Percentiles rank a stretch among this genome's conserved stretches.
Evolutionary conservation across 2,797 vertebrate species (phyloP).

Genomic region (Sebastes iracundus): DNA sequence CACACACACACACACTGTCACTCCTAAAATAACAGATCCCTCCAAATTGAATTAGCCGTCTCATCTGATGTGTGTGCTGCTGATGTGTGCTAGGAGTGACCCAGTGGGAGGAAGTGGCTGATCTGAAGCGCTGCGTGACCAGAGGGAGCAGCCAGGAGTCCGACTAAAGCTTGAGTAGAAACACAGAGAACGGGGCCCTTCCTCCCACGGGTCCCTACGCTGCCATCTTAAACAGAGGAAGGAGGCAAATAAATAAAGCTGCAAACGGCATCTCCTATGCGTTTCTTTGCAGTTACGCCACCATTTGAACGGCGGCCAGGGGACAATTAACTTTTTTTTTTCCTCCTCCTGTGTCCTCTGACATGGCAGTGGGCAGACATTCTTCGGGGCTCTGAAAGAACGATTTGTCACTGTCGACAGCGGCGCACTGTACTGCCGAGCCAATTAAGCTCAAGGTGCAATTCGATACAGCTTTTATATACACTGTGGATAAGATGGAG

Average conservation of each 20-base stretch:
- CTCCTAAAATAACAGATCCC: conserved; percentile 63
- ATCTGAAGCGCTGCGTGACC: conserved; percentile 30
- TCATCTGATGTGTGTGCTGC: conserved; percentile 45
- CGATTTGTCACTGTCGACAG: conserved; percentile 84
- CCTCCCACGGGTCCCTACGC: conserved; percentile 30
- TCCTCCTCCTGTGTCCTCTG: conserved; percentile 64
- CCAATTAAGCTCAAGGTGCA: conserved; percentile 84
- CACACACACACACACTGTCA: conserved; percentile 8
- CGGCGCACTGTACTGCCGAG: conserved; percentile 76
- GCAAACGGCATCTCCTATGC: conserved; percentile 55
- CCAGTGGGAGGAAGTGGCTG: conserved; percentile 45
- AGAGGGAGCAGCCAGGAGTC: conserved; percentile 31
- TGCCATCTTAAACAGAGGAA: conserved; percentile 67
- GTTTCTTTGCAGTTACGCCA: conserved; percentile 78
- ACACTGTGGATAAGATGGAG: conserved; percentile 72
- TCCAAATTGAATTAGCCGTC: conserved; percentile 62
- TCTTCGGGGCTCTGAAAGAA: conserved; percentile 77
- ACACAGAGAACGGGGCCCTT: conserved; percentile 41
- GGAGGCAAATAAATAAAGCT: conserved; percentile 76
- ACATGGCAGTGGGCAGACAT: conserved; percentile 71
- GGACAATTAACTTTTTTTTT: conserved; percentile 78
- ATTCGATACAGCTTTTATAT: conserved; percentile 84
- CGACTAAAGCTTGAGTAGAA: conserved; percentile 17
- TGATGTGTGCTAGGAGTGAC: conserved; percentile 13
- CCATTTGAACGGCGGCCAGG: conserved; percentile 70